These are phyloP conservation scores for Athripsodes cinereus DNA, from an alignment of 2,888 invertebrate species.

Conservation along the genomic window DNA sequence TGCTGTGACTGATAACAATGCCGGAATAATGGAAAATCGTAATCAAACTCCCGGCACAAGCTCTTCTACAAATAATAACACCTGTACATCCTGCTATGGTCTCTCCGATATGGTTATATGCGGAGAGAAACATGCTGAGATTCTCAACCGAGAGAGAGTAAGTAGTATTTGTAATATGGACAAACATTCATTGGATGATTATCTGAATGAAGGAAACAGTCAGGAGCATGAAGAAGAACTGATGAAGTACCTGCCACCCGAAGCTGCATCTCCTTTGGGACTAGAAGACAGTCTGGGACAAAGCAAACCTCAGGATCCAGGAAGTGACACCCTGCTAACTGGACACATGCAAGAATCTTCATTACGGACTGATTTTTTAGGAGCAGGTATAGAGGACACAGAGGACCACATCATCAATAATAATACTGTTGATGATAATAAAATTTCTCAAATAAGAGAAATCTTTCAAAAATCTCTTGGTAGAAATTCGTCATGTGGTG, in stretches of 20 bases:
- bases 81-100: conserved; percentile 45
- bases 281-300: conserved; percentile 26
- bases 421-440: conserved; percentile 63
- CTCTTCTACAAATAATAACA: not conserved
- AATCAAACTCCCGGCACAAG: conserved; percentile 32
- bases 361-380: conserved; percentile 39
- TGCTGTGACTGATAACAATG: not conserved
- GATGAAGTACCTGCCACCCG: conserved; percentile 71
- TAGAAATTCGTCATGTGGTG: conserved; percentile 27
- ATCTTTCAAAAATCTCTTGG: conserved; percentile 61
- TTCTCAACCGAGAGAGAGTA: conserved; percentile 60
- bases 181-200: conserved; percentile 76
- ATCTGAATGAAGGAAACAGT: conserved; percentile 68
- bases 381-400: conserved; percentile 42
- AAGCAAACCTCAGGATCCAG: conserved; percentile 8
- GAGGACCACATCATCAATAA: conserved; percentile 49
- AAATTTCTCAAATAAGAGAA: conserved; percentile 68
- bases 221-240: conserved; percentile 81
- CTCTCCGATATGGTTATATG: conserved; percentile 46
- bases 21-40: not conserved
- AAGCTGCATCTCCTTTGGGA: conserved; percentile 29
- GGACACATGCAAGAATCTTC: not conserved
- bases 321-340: not conserved
- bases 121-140: conserved; percentile 48
- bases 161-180: conserved; percentile 72